These are phyloP conservation scores for Pseudorectes ferrugineus DNA, from an alignment of 2,113 vertebrate species.

Conservation along the genomic window DNA sequence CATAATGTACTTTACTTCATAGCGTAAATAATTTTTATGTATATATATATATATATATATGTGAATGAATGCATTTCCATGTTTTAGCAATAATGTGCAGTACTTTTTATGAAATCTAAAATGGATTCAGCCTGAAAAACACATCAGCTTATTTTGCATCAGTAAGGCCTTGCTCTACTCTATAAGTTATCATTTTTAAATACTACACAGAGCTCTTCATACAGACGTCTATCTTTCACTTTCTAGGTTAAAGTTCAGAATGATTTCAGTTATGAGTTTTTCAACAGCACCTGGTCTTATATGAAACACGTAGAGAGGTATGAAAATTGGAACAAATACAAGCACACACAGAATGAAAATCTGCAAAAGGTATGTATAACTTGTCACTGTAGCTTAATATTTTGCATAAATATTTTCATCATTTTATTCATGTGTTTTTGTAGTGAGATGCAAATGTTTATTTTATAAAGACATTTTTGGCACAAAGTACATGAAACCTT, in stretches of 20 bases:
- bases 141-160: neutral
- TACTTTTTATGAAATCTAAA: neutral
- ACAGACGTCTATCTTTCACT: neutral
- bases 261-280: constrained; percentile 87
- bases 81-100: neutral
- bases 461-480: neutral
- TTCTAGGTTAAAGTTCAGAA: constrained; percentile 84
- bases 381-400: neutral
- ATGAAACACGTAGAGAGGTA: constrained; percentile 53
- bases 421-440: neutral
- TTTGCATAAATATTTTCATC: neutral
- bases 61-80: neutral
- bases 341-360: neutral
- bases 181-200: neutral
- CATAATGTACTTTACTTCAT: neutral
- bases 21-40: fast-evolving
- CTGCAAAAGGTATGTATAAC: constrained; percentile 54
- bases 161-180: neutral
- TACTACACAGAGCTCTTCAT: neutral
- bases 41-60: too few relatives aligned
- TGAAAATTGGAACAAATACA: neutral
- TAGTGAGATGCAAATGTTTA: neutral
- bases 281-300: constrained; percentile 90
- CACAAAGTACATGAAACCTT: neutral
- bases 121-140: neutral